phyloP scores from a whole-genome alignment of 2,888 invertebrate species.

The Agrilus biguttatus region DNA sequence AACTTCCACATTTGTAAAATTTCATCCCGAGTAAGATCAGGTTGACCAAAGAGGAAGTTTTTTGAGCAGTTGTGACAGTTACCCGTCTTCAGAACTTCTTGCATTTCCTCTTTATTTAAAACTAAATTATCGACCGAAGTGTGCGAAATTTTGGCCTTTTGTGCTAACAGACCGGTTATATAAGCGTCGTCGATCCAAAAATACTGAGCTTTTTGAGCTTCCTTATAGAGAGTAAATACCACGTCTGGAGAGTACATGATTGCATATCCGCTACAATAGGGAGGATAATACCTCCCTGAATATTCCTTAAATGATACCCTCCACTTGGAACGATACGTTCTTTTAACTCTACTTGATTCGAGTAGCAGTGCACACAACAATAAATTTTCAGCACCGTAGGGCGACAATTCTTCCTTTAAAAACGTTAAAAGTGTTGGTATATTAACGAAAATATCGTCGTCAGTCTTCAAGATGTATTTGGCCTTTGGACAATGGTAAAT shows the following conservation, averaged over 20 bases:
- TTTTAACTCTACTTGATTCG: constrained; percentile 36
- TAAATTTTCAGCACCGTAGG: constrained; percentile 43
- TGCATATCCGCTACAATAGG: constrained; percentile 59
- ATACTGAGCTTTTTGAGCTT: constrained; percentile 41
- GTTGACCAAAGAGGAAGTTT: constrained; percentile 40
- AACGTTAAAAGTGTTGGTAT: constrained; percentile 45
- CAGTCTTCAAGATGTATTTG: constrained; percentile 52
- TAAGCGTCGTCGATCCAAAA: constrained; percentile 67
- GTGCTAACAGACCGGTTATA: constrained; percentile 47
- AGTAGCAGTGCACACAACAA: constrained; percentile 46
- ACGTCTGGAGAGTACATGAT: constrained; percentile 44
- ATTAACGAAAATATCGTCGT: constrained; percentile 67
- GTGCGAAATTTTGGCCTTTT: constrained; percentile 39
- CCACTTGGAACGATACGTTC: constrained; percentile 62
- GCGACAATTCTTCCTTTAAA: constrained; percentile 40
- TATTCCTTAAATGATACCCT: constrained; percentile 55
- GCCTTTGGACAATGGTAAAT: constrained; percentile 53
- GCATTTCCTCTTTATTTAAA: constrained; percentile 1
- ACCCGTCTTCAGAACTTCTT: constrained; percentile 3
- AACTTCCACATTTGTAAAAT: constrained; percentile 38
- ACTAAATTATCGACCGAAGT: constrained; percentile 27
- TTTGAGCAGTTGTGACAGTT: constrained; percentile 14
- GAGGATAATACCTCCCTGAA: constrained; percentile 47
- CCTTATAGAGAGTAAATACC: constrained; percentile 35
- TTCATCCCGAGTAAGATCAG: constrained; percentile 32